Percentiles rank a stretch among this genome's conserved stretches.
Evolutionary conservation across 2,113 vertebrate species (phyloP).

Genomic region (Phalacrocorax aristotelis): DNA sequence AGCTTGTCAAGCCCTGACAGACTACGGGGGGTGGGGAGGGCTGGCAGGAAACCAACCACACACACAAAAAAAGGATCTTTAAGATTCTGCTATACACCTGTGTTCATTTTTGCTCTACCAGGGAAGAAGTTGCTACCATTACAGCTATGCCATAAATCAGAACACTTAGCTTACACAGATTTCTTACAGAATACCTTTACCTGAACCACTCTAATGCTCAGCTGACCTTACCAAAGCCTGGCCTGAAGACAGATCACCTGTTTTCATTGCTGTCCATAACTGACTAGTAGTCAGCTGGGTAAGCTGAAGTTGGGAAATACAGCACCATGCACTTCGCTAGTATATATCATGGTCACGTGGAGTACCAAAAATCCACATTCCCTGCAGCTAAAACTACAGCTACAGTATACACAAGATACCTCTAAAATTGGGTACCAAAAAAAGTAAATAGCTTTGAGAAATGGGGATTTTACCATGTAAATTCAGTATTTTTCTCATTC

Average conservation of each 20-base stretch:
- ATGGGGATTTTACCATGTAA: neutral
- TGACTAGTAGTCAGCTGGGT: neutral
- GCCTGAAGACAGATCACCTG: neutral
- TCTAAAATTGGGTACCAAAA: neutral
- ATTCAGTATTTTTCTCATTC: neutral
- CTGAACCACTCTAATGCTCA: neutral
- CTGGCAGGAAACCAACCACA: no score
- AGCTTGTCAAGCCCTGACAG: neutral
- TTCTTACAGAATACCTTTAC: neutral
- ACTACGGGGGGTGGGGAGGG: no score
- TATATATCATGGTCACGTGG: rapidly evolving
- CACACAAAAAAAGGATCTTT: neutral
- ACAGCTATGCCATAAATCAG: neutral
- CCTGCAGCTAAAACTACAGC: neutral
- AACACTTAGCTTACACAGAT: neutral
- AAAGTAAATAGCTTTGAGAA: neutral
- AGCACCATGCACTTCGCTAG: neutral
- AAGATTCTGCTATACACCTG: neutral
- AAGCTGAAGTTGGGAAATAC: neutral
- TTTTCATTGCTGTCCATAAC: neutral
- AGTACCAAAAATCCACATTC: neutral
- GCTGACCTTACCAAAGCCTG: neutral
- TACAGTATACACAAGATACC: neutral
- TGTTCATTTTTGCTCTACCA: neutral
- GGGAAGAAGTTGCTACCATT: neutral